Evolutionary conservation across 2,113 vertebrate genomes (phyloP).

Genomic region (Pseudopipra pipra): DNA sequence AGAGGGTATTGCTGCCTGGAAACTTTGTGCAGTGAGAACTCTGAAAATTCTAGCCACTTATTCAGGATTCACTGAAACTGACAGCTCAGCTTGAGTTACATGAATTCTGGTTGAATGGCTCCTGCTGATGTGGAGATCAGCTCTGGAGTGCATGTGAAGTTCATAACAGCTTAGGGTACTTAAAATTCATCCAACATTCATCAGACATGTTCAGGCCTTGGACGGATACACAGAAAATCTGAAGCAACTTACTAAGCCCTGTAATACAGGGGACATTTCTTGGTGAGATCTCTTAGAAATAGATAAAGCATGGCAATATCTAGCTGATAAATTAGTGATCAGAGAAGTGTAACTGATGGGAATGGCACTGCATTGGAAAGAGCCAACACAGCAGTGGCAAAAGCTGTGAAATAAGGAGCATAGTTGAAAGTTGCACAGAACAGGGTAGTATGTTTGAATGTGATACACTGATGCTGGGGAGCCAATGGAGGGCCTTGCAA

Average conservation of each 20-base stretch:
- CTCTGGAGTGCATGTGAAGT: neutral
- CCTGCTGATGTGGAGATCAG: neutral
- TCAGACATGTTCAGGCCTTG: neutral
- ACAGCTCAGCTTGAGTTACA: neutral
- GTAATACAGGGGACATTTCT: neutral
- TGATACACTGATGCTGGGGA: neutral
- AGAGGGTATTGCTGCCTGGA: neutral
- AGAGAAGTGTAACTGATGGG: neutral
- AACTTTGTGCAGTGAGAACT: neutral
- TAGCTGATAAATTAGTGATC: neutral
- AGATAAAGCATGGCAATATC: neutral
- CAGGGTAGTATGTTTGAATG: neutral
- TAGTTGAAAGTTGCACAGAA: neutral
- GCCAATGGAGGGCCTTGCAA: neutral
- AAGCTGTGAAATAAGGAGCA: neutral
- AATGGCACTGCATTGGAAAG: neutral
- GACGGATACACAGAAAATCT: neutral
- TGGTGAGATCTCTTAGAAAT: neutral
- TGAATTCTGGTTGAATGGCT: neutral
- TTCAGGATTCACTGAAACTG: neutral
- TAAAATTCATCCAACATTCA: neutral
- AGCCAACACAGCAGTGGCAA: neutral
- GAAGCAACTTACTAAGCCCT: neutral
- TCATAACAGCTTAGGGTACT: neutral
- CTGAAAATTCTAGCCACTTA: neutral